These are phyloP conservation scores for Scalopus aquaticus DNA, from an alignment of 2,113 vertebrate species.

Conservation along the genomic window DNA sequence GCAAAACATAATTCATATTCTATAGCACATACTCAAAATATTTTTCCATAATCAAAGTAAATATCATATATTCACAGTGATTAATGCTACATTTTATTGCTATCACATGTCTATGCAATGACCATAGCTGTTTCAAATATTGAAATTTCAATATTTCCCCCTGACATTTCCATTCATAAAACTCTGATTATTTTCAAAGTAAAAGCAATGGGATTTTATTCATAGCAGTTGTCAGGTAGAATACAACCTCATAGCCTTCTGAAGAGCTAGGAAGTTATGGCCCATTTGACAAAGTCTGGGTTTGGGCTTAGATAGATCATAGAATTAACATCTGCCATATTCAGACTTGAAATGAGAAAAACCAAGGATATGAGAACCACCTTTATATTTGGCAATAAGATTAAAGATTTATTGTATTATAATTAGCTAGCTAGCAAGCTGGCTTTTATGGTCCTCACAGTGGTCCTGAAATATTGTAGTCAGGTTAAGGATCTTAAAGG, in stretches of 20 bases:
- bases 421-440: neutral
- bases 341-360: neutral
- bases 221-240: neutral
- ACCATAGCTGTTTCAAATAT: constrained; percentile 15
- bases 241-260: neutral
- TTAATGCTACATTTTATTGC: neutral
- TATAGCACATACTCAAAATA: neutral
- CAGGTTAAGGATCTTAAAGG: neutral
- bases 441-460: neutral
- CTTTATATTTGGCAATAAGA: neutral
- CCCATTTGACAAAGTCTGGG: neutral
- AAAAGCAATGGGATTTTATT: neutral
- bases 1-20: neutral
- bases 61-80: neutral
- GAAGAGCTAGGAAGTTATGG: neutral
- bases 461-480: neutral
- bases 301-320: neutral
- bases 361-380: neutral
- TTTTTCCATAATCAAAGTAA: neutral
- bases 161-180: constrained; percentile 13
- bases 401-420: neutral
- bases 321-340: neutral
- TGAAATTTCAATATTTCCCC: neutral
- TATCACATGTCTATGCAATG: neutral
- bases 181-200: constrained; percentile 18